Conservation (phyloP, 2,113 vertebrate genomes). For the Dendropsophus ebraccatus region DNA sequence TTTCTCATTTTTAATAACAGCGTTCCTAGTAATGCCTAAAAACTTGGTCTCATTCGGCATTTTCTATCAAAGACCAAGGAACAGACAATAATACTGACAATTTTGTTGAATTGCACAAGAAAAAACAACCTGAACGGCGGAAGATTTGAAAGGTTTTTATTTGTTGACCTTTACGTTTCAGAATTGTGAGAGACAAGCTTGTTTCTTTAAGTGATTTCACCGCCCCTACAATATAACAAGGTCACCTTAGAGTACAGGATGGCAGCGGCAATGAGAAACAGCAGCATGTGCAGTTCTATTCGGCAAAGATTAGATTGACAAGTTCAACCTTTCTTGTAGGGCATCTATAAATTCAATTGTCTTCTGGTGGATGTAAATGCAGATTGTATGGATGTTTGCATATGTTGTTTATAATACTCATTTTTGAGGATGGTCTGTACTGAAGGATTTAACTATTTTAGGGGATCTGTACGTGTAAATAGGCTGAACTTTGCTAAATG, state of each 20-base stretch:
- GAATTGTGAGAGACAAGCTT: not conserved
- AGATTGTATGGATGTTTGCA: not conserved
- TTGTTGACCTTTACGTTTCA: slow-evolving; percentile 32
- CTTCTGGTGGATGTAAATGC: not conserved
- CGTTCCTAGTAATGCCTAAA: not conserved
- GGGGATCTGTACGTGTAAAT: not conserved
- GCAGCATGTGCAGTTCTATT: slow-evolving; percentile 31
- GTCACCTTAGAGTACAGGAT: slow-evolving; percentile 30
- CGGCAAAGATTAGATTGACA: not conserved
- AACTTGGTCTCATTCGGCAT: not conserved
- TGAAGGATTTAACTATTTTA: not conserved
- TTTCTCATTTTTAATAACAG: not conserved
- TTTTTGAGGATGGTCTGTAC: not conserved
- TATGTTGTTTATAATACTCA: not conserved
- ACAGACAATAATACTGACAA: not conserved
- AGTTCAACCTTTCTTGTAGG: slow-evolving; percentile 13
- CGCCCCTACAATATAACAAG: slow-evolving; percentile 11
- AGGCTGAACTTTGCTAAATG: not conserved
- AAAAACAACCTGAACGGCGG: not conserved
- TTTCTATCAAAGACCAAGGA: not conserved
- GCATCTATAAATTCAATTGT: slow-evolving; percentile 2
- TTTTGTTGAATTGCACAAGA: not conserved
- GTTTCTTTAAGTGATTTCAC: slow-evolving; percentile 31
- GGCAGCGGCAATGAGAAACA: slow-evolving; percentile 17
- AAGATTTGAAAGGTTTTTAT: not conserved